These are phyloP conservation scores for Syngnathoides biaculeatus DNA, from an alignment of 2,113 vertebrate species.

Conservation along the genomic window DNA sequence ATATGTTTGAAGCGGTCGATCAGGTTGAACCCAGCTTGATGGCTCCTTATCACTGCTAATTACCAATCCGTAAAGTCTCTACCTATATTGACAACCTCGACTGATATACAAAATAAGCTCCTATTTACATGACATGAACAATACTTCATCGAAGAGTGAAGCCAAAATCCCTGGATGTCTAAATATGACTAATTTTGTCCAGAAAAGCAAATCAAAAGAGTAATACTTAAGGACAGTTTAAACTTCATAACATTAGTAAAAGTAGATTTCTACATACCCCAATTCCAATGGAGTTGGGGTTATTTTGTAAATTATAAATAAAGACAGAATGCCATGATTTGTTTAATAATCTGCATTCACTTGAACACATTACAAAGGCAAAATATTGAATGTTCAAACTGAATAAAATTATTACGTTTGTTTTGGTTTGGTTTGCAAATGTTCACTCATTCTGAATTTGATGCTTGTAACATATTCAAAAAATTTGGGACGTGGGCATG, in stretches of 20 bases:
- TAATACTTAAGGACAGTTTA: conserved; percentile 31
- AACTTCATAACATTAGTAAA: not conserved
- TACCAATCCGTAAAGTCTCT: conserved; percentile 17
- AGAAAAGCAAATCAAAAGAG: conserved; percentile 22
- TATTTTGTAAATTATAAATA: too few relatives aligned
- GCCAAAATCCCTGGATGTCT: conserved; percentile 15
- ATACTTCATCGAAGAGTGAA: conserved; percentile 13
- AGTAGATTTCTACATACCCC: not conserved
- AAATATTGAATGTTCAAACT: too few relatives aligned
- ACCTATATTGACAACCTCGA: conserved; percentile 35
- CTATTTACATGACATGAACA: conserved; percentile 48
- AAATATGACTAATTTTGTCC: conserved; percentile 12
- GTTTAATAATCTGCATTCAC: too few relatives aligned
- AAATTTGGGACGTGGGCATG: too few relatives aligned
- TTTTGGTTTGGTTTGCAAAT: too few relatives aligned
- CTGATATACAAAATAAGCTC: conserved; percentile 36
- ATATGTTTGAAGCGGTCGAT: conserved; percentile 58
- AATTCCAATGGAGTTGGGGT: too few relatives aligned
- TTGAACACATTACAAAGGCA: too few relatives aligned
- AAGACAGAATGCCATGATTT: too few relatives aligned
- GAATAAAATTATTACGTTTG: too few relatives aligned
- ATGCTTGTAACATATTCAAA: too few relatives aligned
- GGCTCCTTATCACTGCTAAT: conserved; percentile 47
- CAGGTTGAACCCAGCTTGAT: conserved; percentile 49
- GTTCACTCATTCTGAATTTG: too few relatives aligned